Base-by-base conservation (phyloP, 2,113 vertebrate genomes). In the Megaleporinus macrocephalus region DNA sequence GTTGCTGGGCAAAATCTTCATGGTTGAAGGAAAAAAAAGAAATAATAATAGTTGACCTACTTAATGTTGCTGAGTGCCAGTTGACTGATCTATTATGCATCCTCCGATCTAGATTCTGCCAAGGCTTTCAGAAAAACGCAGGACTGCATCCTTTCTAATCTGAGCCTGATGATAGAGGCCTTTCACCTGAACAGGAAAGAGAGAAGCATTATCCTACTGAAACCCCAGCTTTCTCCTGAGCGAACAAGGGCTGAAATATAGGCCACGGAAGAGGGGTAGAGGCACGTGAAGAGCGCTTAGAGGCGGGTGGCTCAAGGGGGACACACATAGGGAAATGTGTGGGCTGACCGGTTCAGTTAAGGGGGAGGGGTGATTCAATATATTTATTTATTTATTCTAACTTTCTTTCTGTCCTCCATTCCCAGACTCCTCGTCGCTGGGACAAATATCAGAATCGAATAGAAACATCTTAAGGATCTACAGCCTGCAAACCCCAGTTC, bases 31-130 rank as follows among this genome's bases (percentile, higher is more conserved):
- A 55, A 66, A 63, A 63, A 81, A 47, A 78, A 33, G 51, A 68
- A 82, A 81, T 59, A 82, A 82, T 76, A 82, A 65, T 78, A 86
- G 85, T 65, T 84, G 79, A 84, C 85, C 85, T 79, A 82, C 79
- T 84, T 79, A 72, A 79, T 68, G 76, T 49, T 78, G 49, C 72
- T 72, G 70, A 65, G 57, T 70, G 70, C 74, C 70, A 76, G 62
- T 79, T 81, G 82, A 78, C 62, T 84, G 79, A 82, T 86, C 76
- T 76, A 72, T 86, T 84, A 84, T 79, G 82, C 81, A 76, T 82
- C 55, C 62, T 76, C 65, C 59, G 26, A 70, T 78, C 62, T 74
- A 55, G 61, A 41, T 47, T 15, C 26, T 72, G 41, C 15, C 55
- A 62, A 47, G 55, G 53, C 53, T 61, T 61, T 71, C 5, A 47